Base-by-base conservation (phyloP, 1,140 invertebrate genomes). In the Drosophila tani region DNA sequence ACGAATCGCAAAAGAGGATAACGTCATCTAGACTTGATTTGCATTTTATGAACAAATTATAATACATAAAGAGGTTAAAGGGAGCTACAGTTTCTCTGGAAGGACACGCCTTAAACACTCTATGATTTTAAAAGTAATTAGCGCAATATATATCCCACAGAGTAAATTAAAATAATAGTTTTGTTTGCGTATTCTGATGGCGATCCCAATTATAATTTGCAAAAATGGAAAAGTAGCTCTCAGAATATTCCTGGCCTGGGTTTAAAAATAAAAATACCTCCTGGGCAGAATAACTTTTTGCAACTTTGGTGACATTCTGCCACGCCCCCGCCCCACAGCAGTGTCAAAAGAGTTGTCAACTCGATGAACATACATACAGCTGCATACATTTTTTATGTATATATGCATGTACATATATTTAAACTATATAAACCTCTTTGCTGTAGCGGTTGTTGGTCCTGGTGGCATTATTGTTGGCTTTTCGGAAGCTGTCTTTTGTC, bases 371-470 rank as follows among this genome's bases (percentile, higher is more conserved):
- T 27, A 35, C n/a, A 24, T 38, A 62, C 9, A 50, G n/a, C 29
- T 32, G 14, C 17, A 66, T 65, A 21, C 8, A 43, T 45, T 19
- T 35, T 69, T 5, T 27, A 55, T 24, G 12, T 27, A 35, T 38
- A 47, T 19, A 59, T 12, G n/a, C 49, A 29, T 12, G 7, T 47
- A 40, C 8, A 21, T 55, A 40, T 35, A 67, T 35, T 50, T 53
- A n/a, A 46, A 21, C 21, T 69, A 41, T 38, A 43, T 59, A 74
- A 65, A 43, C 62, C 77, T 60, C 60, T 84, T 83, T 83, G 63
- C 38, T 75, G 68, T 75, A 55, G 43, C 43, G 53, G 17, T 35
- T 47, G 46, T 41, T 73, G 27, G 21, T 40, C 8, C 6, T 40
- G 21, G 35, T 68, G 68, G 15, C 32, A 40, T 71, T 49, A 17